Evolutionary conservation across 2,888 invertebrate species (phyloP).

Genomic region (Sphecodes monilicornis): DNA sequence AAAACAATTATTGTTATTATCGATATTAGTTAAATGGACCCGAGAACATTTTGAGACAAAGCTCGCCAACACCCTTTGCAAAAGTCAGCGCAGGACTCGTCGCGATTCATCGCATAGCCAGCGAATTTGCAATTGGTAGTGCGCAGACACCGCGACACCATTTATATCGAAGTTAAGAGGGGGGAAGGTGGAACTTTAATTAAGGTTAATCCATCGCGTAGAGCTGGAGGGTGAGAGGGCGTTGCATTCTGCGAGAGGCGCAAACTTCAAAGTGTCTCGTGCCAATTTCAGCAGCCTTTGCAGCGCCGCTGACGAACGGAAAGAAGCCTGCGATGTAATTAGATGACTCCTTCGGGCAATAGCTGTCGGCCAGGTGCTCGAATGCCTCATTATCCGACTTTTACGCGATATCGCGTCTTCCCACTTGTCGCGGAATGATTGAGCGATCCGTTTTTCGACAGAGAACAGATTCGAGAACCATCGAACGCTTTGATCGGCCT

Average conservation of each 20-base stretch:
- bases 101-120: neutral
- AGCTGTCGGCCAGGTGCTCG: conserved; percentile 30
- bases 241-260: conserved; percentile 3
- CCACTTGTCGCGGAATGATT: neutral
- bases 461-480: neutral
- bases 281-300: conserved; percentile 42
- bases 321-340: conserved; percentile 52
- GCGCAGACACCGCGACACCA: neutral
- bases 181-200: conserved; percentile 47
- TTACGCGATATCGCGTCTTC: neutral
- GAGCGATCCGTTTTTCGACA: neutral
- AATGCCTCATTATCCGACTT: conserved; percentile 1
- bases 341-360: conserved; percentile 60
- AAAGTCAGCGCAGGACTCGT: neutral
- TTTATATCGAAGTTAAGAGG: neutral
- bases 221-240: neutral
- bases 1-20: neutral
- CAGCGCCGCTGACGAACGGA: conserved; percentile 49
- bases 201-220: conserved; percentile 46
- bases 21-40: neutral
- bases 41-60: neutral
- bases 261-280: conserved; percentile 45
- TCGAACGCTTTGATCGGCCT: neutral
- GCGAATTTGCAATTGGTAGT: neutral
- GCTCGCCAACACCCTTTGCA: neutral